Base-by-base conservation (phyloP, 2,797 vertebrate genomes). In the Sebastes umbrosus region DNA sequence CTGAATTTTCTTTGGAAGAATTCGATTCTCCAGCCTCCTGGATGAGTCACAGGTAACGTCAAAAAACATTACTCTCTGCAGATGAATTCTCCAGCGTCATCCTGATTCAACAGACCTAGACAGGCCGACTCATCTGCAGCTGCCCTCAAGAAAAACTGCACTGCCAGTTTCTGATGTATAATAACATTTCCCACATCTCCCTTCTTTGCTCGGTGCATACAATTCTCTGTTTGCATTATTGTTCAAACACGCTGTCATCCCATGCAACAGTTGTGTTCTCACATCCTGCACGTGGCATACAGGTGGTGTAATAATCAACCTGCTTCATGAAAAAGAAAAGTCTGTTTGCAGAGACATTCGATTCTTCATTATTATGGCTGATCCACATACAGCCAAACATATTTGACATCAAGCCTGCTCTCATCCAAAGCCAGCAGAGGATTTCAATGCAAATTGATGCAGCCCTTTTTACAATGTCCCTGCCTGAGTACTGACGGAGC, bases 391-490 rank as follows among this genome's bases (percentile, higher is more conserved):
- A 88, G 77, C 85, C 77, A 67, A 88, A 87, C 69, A 66, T 79
- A 90, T 86, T 86, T 87, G 83, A 88, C 85, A 82, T 64, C 78
- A 58, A 31, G 36, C n/a, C 72, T 18, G 77, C 85, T 81, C 72
- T 91, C 82, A 79, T 77, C 81, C 67, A 77, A 87, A 92, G 89
- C 86, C 90, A 82, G 85, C 74, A 10, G 62, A 91, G 90, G 91
- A 94, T 94, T 94, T 92, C 87, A 87, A 82, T 83, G 85, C 88
- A 93, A 94, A 93, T 93, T 91, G 92, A 92, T 93, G 90, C 68
- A 75, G 68, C 84, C 86, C 85, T 66, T 90, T 94, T 93, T 85
- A 91, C 90, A 90, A 85, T 84, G 88, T 88, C 86, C 80, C 89
- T 75, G 82, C 70, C 89, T 84, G 89, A 90, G 89, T 74, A 54